Conservation (phyloP, 2,797 vertebrate genomes). For the Coregonus suidteri region DNA sequence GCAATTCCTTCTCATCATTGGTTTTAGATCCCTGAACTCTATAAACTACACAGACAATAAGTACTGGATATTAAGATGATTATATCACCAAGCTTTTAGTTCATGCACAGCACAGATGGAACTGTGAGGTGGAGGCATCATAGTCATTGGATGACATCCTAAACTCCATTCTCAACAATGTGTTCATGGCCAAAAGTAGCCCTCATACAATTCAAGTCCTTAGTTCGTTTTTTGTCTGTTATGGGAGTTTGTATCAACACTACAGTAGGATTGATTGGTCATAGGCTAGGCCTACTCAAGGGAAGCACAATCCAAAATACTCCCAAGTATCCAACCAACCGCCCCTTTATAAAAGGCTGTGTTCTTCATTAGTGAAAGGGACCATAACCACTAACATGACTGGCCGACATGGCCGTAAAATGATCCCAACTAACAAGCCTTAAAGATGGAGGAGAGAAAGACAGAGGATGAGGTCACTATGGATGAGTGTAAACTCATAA, state of each 20-base stretch:
- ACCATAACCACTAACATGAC: constrained; percentile 76
- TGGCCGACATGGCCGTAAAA: constrained; percentile 74
- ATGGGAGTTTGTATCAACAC: neutral
- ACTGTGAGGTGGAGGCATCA: neutral
- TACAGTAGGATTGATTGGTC: constrained; percentile 43
- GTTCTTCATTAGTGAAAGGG: constrained; percentile 63
- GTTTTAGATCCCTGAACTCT: constrained; percentile 44
- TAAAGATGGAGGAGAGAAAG: constrained; percentile 36
- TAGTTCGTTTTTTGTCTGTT: neutral
- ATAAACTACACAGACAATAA: constrained; percentile 63
- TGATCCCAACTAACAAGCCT: constrained; percentile 73
- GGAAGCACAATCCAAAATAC: constrained; percentile 35
- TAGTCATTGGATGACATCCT: neutral
- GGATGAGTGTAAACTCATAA: constrained; percentile 15
- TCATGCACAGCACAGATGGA: neutral
- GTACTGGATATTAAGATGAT: constrained; percentile 39
- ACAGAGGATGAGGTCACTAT: constrained; percentile 16
- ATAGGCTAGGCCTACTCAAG: neutral
- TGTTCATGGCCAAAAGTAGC: neutral
- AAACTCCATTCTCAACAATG: neutral
- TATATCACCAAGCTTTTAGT: constrained; percentile 57
- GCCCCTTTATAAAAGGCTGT: constrained; percentile 44
- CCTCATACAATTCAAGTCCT: neutral
- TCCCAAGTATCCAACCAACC: constrained; percentile 45
- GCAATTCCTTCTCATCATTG: constrained; percentile 34